These are phyloP conservation scores for Drosophila busckii DNA, from an alignment of 1,140 invertebrate species.

Conservation along the genomic window DNA sequence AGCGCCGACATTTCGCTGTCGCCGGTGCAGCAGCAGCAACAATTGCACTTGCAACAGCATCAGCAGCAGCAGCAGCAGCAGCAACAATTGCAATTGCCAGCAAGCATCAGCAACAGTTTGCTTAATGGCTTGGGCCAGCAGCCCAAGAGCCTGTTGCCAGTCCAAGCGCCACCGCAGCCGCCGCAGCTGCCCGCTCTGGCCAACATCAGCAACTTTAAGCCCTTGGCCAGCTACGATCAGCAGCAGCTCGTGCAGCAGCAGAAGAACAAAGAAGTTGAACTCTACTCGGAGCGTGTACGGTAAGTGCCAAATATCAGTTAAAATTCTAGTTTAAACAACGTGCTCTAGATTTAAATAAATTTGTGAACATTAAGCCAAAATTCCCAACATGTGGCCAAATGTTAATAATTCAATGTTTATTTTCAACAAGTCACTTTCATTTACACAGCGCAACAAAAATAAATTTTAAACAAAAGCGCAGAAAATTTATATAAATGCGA, in stretches of 20 bases:
- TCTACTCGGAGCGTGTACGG: slow-evolving; percentile 89
- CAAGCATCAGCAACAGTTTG: slow-evolving; percentile 17
- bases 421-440: slow-evolving; percentile 27
- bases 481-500: background rate
- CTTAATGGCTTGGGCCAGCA: slow-evolving; percentile 49
- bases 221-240: slow-evolving; percentile 82
- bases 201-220: slow-evolving; percentile 64
- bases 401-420: slow-evolving; percentile 50
- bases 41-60: slow-evolving; percentile 26
- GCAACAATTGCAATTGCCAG: slow-evolving; percentile 22
- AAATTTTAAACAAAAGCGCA: background rate
- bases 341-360: background rate
- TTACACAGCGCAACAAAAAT: slow-evolving; percentile 39
- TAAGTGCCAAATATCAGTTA: slow-evolving; percentile 79
- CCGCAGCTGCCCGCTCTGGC: slow-evolving; percentile 48
- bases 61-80: slow-evolving; percentile 47
- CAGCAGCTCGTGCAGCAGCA: slow-evolving; percentile 72
- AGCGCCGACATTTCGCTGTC: slow-evolving; percentile 86
- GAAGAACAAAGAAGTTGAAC: slow-evolving; percentile 84
- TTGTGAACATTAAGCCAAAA: slow-evolving; percentile 29
- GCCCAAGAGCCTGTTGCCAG: slow-evolving; percentile 41
- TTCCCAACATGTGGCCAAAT: slow-evolving; percentile 54
- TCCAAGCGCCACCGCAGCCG: slow-evolving; percentile 4
- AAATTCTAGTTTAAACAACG: too few relatives aligned
- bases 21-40: slow-evolving; percentile 81